Conservation (phyloP, 37 sponge, comb jelly and placozoan species). For the Chondrilla cf. caribensis region DNA sequence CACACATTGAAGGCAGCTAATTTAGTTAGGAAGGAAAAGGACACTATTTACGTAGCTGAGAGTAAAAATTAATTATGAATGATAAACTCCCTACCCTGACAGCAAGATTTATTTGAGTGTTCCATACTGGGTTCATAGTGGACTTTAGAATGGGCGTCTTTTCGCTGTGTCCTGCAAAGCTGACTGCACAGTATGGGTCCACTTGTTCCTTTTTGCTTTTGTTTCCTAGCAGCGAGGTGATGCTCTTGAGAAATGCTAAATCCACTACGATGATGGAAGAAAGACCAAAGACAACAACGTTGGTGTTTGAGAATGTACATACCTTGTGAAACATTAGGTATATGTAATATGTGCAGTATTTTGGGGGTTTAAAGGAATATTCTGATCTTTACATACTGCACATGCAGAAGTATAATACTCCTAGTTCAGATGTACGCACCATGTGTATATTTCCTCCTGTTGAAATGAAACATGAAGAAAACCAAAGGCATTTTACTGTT, state of each 20-base stretch:
- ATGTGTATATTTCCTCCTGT: too few relatives aligned
- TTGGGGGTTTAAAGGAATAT: too few relatives aligned
- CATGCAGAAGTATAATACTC: too few relatives aligned
- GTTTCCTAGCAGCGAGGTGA: neutral
- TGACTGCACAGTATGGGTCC: conserved; percentile 88
- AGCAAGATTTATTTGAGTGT: conserved; percentile 84
- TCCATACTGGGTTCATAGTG: conserved; percentile 92
- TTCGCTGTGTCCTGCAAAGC: conserved; percentile 94
- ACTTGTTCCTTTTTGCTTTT: conserved; percentile 85
- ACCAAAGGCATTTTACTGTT: too few relatives aligned
- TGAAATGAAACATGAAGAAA: too few relatives aligned
- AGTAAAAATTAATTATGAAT: too few relatives aligned
- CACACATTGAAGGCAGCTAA: conserved; percentile 76
- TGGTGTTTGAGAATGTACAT: too few relatives aligned
- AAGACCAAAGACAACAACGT: too few relatives aligned
- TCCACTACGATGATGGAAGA: conserved; percentile 26
- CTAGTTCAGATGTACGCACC: too few relatives aligned
- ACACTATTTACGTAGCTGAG: neutral
- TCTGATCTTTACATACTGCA: too few relatives aligned
- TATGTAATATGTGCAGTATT: too few relatives aligned
- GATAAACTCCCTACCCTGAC: conserved; percentile 57
- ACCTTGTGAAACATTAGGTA: too few relatives aligned
- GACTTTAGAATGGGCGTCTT: conserved; percentile 80
- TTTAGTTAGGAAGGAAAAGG: neutral
- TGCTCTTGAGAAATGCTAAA: neutral